phyloP scores from a whole-genome alignment of 2,888 invertebrate genomes.

The Ormyrus labotus region DNA sequence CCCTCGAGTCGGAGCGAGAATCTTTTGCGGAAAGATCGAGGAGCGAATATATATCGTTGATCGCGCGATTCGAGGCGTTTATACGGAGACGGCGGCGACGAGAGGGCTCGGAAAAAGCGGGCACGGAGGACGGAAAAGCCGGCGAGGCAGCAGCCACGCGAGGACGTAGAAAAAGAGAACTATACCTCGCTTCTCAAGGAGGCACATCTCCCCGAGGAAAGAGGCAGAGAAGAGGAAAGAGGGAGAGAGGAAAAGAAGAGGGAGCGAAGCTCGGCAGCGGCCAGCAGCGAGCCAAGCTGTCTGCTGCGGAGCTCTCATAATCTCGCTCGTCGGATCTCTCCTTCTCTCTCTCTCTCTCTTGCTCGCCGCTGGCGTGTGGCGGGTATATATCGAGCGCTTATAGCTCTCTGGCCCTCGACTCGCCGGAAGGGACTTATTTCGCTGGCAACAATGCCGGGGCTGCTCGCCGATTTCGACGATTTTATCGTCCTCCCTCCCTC shows the following conservation, averaged over 20 bases:
- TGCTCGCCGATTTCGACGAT: slow-evolving; percentile 37
- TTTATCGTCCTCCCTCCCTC: slow-evolving; percentile 38
- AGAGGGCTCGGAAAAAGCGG: not conserved
- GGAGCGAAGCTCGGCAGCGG: too few relatives aligned
- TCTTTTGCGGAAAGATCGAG: too few relatives aligned
- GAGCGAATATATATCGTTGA: too few relatives aligned
- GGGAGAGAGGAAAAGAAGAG: slow-evolving; percentile 60
- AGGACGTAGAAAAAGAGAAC: not conserved
- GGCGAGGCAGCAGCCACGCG: not conserved
- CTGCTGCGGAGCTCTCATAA: slow-evolving; percentile 67
- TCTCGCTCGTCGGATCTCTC: slow-evolving; percentile 65
- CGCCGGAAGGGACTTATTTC: slow-evolving; percentile 59
- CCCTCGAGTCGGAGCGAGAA: too few relatives aligned
- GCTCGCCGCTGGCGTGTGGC: slow-evolving; percentile 61
- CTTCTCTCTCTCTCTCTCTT: slow-evolving; percentile 21
- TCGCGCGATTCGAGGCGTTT: too few relatives aligned
- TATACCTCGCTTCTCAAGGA: not conserved
- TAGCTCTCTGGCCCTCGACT: slow-evolving; percentile 50
- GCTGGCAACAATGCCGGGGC: slow-evolving; percentile 61
- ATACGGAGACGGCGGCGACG: not conserved
- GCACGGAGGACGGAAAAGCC: not conserved
- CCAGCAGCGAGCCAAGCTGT: slow-evolving; percentile 70
- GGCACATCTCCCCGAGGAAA: slow-evolving; percentile 34
- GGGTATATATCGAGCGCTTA: slow-evolving; percentile 42
- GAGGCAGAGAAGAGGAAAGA: slow-evolving; percentile 64